phyloP scores from a whole-genome alignment of 1,140 invertebrate species.

The Bombus turneri region DNA sequence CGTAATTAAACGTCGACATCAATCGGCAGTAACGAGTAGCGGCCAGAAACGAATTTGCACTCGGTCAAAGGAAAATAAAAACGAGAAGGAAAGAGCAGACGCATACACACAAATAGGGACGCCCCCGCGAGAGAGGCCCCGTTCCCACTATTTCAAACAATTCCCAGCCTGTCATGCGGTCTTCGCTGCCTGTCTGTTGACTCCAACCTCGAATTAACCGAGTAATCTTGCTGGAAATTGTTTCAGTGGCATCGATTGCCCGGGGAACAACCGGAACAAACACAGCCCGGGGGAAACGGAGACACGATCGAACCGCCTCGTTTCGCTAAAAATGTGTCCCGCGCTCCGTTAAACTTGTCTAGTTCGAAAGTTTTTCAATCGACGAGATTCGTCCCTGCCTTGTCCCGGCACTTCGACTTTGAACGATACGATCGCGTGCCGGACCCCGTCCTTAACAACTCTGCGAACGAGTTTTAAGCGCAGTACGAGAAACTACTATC shows the following conservation, averaged over 20 bases:
- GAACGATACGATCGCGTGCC: slow-evolving; percentile 25
- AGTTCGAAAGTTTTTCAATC: slow-evolving; percentile 50
- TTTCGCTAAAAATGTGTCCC: slow-evolving; percentile 21
- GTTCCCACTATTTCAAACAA: slow-evolving; percentile 11
- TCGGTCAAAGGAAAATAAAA: neutral
- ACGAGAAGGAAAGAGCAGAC: neutral
- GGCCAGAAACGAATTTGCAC: slow-evolving; percentile 32
- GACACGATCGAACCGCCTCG: slow-evolving; percentile 21
- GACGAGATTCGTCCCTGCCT: neutral
- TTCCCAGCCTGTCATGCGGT: slow-evolving; percentile 1
- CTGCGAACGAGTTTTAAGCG: neutral
- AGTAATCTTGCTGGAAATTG: slow-evolving; percentile 14
- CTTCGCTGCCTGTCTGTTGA: neutral
- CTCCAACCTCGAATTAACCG: slow-evolving; percentile 13
- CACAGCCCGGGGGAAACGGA: neutral
- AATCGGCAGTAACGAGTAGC: slow-evolving; percentile 13
- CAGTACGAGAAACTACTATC: neutral
- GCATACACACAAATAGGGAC: neutral
- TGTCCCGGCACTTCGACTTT: neutral
- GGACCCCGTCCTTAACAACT: neutral
- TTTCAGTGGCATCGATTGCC: slow-evolving; percentile 1
- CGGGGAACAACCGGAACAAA: neutral
- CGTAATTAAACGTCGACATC: slow-evolving; percentile 46
- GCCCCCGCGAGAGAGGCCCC: too few species aligned
- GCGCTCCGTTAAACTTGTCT: slow-evolving; percentile 22